Conservation (phyloP, 2,888 invertebrate genomes). For the Parnassius apollo region DNA sequence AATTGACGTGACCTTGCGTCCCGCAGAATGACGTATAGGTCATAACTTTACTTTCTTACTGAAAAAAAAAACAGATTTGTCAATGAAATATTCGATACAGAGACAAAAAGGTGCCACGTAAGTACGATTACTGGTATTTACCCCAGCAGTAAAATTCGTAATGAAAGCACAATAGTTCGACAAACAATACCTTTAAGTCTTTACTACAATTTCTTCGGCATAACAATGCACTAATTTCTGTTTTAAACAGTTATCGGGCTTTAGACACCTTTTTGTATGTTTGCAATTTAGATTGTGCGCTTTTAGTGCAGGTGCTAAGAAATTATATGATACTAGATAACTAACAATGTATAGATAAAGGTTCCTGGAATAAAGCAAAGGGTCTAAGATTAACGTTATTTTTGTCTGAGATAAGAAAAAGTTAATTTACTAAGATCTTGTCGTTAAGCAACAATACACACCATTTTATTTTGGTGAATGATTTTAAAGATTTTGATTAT, state of each 20-base stretch:
- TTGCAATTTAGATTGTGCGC: slow-evolving; percentile 16
- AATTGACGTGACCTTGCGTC: no score
- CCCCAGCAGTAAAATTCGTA: neutral
- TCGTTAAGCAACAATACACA: no score
- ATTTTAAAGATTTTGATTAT: no score
- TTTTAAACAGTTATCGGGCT: slow-evolving; percentile 16
- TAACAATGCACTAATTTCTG: slow-evolving; percentile 21
- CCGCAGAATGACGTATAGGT: no score
- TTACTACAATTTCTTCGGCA: neutral
- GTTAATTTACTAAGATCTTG: no score
- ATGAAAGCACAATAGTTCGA: neutral
- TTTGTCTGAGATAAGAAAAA: no score
- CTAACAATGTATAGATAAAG: slow-evolving; percentile 15
- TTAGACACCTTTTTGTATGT: slow-evolving; percentile 18
- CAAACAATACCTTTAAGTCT: slow-evolving; percentile 2
- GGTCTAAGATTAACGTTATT: no score
- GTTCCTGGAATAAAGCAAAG: slow-evolving; percentile 14
- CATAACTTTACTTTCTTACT: no score
- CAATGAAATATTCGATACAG: neutral
- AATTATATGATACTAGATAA: slow-evolving; percentile 22
- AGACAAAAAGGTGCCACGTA: slow-evolving; percentile 1
- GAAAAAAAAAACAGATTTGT: no score
- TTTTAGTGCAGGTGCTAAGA: slow-evolving; percentile 21
- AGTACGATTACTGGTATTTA: neutral
- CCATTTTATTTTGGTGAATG: no score